Conservation (phyloP, 2,113 vertebrate species). For the Festucalex cinctus region DNA sequence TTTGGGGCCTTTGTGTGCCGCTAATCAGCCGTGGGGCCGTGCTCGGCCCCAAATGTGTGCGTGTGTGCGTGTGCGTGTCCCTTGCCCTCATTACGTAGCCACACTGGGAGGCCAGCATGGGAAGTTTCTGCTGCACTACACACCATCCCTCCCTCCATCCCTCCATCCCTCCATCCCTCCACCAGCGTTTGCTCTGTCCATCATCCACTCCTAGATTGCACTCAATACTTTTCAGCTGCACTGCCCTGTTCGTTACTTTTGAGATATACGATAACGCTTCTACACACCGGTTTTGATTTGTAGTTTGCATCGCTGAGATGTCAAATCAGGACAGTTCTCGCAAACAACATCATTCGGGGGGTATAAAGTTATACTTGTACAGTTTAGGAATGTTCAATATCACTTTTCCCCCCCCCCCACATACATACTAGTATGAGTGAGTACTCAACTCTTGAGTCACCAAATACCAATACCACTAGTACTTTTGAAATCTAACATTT, state of each 20-base stretch:
- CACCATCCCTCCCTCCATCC: conserved; percentile 36
- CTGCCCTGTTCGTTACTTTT: conserved; percentile 7
- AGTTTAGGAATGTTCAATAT: no score
- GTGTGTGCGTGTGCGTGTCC: conserved; percentile 8
- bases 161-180: conserved; percentile 37
- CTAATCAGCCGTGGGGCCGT: conserved; percentile 88
- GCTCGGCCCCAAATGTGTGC: conserved; percentile 72
- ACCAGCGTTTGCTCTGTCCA: conserved; percentile 37
- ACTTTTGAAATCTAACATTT: no score
- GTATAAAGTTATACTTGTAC: no score
- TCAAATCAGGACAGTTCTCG: background rate
- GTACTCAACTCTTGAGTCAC: no score
- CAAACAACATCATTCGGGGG: background rate
- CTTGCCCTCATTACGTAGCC: conserved; percentile 80
- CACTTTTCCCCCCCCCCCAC: no score
- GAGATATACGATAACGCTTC: conserved; percentile 10
- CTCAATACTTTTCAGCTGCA: conserved; percentile 20
- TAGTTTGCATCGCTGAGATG: background rate
- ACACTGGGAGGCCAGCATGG: conserved; percentile 80
- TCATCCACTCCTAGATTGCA: conserved; percentile 39
- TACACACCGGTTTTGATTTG: background rate
- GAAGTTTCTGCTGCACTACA: conserved; percentile 75
- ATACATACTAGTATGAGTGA: no score
- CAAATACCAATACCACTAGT: no score
- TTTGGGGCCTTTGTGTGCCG: conserved; percentile 85